Evolutionary conservation across 2,888 invertebrate genomes (phyloP).

Genomic region (Scelioninae gen. 2): DNA sequence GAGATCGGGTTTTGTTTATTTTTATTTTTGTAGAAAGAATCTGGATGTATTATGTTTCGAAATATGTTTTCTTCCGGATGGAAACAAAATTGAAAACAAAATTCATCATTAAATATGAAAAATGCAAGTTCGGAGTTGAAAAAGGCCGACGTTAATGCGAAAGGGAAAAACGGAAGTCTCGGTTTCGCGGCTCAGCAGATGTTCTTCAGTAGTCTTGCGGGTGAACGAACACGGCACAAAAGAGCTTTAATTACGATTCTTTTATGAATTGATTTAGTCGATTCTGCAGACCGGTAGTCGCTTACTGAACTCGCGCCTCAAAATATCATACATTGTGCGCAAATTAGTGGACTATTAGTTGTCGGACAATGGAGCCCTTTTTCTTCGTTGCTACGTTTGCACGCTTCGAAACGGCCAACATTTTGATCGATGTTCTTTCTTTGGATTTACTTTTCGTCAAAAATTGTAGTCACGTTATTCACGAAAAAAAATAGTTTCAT

Average conservation of each 20-base stretch:
- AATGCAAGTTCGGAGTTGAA: conserved; percentile 39
- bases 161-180: conserved; percentile 68
- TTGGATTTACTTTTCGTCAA: conserved; percentile 30
- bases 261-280: conserved; percentile 74
- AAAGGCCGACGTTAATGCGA: conserved; percentile 48
- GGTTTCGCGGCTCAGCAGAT: conserved; percentile 65
- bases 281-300: conserved; percentile 67
- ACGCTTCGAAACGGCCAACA: conserved; percentile 47
- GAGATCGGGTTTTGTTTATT: no score
- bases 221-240: conserved; percentile 67
- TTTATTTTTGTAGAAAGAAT: no score
- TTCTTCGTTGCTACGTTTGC: conserved; percentile 60
- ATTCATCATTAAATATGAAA: conserved; percentile 41
- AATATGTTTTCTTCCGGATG: not conserved
- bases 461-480: no score
- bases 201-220: conserved; percentile 61
- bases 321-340: conserved; percentile 73
- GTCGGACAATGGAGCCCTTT: conserved; percentile 70
- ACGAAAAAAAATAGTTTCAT: no score
- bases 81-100: conserved; percentile 24
- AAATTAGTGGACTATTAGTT: conserved; percentile 74
- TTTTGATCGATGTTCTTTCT: conserved; percentile 55
- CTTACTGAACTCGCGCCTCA: conserved; percentile 65
- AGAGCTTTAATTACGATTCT: conserved; percentile 74
- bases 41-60: no score